Conservation (phyloP, 2,113 vertebrate species). For the Tachycineta bicolor region DNA sequence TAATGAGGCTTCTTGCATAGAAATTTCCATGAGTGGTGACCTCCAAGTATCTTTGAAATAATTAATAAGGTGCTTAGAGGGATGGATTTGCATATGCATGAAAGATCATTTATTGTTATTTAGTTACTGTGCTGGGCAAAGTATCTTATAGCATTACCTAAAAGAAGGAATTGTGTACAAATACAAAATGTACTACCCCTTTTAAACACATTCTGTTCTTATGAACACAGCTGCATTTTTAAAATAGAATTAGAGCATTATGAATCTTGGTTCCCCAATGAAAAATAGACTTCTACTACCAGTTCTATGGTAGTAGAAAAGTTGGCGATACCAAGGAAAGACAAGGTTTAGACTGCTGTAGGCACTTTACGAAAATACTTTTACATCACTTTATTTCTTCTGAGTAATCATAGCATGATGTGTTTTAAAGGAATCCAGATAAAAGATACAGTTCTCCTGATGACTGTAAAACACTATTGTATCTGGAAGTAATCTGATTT, state of each 20-base stretch:
- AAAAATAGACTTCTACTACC: not conserved
- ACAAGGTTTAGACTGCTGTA: not conserved
- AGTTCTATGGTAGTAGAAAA: not conserved
- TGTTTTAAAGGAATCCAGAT: conserved; percentile 1
- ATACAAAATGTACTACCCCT: not conserved
- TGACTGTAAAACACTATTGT: not conserved
- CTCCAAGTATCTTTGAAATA: conserved; percentile 79
- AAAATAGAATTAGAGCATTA: not conserved
- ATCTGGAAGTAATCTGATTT: conserved; percentile 10
- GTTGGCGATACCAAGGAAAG: not conserved
- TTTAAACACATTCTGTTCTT: not conserved
- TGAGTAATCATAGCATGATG: not conserved
- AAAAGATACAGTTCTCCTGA: not conserved
- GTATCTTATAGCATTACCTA: conserved; percentile 20
- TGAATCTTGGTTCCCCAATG: not conserved
- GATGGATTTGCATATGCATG: conserved; percentile 74
- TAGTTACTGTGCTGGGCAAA: conserved; percentile 52
- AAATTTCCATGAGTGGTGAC: conserved; percentile 71
- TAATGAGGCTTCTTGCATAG: conserved; percentile 74
- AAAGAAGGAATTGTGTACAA: conserved; percentile 15
- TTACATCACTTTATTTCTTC: conserved; percentile 4
- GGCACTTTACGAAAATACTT: conserved; percentile 1
- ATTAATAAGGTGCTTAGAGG: conserved; percentile 78
- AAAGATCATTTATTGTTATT: conserved; percentile 61
- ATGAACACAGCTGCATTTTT: not conserved